Base-by-base conservation (phyloP, 1,140 invertebrate species). In the Pseudomyrmex concolor region DNA sequence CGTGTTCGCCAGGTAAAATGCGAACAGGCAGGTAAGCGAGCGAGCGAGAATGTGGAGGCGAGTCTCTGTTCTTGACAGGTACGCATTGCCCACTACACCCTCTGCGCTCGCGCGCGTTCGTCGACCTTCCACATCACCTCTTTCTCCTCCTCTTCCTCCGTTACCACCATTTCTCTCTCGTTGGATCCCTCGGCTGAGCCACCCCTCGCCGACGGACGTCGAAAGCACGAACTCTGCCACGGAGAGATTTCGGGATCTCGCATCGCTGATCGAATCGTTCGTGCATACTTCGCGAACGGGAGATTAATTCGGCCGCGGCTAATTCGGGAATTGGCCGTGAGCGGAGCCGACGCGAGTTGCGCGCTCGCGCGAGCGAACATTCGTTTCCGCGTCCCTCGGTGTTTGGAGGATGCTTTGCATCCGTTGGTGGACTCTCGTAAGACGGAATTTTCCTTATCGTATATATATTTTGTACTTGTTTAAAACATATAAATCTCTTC, bases 191-290 rank as follows among this genome's bases (percentile, higher is more conserved):
- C 4, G 57, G 57, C 64, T 43, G 19, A 25, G 51, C 76, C 76
- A 48, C 55, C 76, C 76, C 60, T 67, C 54, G 73, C 73, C 73
- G 78, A 12, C 66, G 66, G 55, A 85, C 86, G 89, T 90, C 90
- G 90, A 89, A 88, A 86, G 82, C 89, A 90, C 86, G 71, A 86
- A 76, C 84, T 73, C 81, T 80, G 84, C 76, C 64, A 43, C 68
- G 82, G 63, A 83, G 78, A 88, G 84, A 86, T 85, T 88, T 84
- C 77, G 64, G 80, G 82, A 89, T 87, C 87, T 90, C 85, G 84
- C 89, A 86, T 89, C 84, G 89, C 78, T 86, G 87, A 90, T 90
- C 89, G 85, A 89, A 90, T 86, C 89, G 89, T 89, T 91, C 84
- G 89, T 90, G 90, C 89, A 90, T 91, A 90, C 85, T 89, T 89